Conservation (phyloP, 2,888 invertebrate genomes). For the Scotopteryx bipunctaria region DNA sequence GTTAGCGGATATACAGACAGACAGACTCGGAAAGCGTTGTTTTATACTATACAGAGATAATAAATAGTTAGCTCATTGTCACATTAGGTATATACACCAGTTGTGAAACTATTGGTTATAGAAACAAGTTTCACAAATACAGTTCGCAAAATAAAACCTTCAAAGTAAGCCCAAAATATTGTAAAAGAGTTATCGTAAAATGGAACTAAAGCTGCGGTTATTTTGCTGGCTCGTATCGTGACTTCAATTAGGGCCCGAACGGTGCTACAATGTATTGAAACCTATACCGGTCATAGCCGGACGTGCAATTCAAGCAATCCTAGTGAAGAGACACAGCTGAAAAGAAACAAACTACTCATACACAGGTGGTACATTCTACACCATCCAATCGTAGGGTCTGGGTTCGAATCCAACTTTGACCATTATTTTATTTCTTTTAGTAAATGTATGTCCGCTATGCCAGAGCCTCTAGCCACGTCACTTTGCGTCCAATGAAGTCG, state of each 20-base stretch:
- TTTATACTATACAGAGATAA: too few species aligned
- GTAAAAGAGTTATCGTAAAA: conserved; percentile 15
- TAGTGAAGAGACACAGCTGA: conserved; percentile 18
- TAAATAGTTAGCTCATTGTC: too few species aligned
- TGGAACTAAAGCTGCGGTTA: conserved; percentile 20
- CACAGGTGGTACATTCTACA: not conserved
- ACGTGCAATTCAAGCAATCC: conserved; percentile 35
- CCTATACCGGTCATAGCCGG: conserved; percentile 32
- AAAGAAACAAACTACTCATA: not conserved
- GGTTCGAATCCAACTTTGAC: not conserved
- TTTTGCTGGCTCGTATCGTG: conserved; percentile 26
- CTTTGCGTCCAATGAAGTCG: too few species aligned
- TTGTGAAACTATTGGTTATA: too few species aligned
- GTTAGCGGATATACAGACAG: too few species aligned
- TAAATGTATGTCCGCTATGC: too few species aligned
- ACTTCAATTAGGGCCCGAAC: conserved; percentile 31
- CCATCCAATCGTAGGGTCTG: not conserved
- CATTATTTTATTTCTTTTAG: too few species aligned
- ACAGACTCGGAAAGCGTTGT: too few species aligned
- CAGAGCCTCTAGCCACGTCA: too few species aligned
- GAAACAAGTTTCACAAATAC: too few species aligned
- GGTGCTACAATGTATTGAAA: conserved; percentile 29
- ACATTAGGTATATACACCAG: too few species aligned
- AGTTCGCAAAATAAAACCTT: not conserved
- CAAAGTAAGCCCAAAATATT: conserved; percentile 7